Conservation (phyloP, 2,113 vertebrate genomes). For the Cryptotis parvus region DNA sequence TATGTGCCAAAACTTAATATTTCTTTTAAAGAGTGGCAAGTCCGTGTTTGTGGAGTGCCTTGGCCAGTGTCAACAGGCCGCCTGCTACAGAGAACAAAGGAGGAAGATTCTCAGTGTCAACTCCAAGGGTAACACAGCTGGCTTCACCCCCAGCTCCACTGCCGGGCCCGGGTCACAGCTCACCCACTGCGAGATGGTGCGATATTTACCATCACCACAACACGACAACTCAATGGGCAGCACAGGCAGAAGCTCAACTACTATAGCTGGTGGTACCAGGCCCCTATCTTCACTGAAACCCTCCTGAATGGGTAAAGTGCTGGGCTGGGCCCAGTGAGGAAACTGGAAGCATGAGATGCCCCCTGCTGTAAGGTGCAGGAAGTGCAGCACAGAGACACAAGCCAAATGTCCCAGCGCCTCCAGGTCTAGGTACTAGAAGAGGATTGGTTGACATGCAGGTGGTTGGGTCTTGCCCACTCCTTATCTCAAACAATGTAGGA, state of each 20-base stretch:
- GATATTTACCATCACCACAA: no score
- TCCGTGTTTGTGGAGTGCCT: background rate
- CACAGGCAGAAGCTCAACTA: background rate
- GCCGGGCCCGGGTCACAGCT: no score
- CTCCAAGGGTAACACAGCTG: background rate
- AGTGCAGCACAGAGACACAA: background rate
- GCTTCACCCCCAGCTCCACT: background rate
- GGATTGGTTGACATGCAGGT: no score
- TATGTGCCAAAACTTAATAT: no score
- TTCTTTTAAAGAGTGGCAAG: background rate
- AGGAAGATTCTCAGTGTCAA: fast-evolving
- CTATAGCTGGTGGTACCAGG: no score
- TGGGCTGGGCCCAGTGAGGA: no score
- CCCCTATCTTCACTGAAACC: background rate
- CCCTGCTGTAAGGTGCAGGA: background rate
- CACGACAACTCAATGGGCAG: no score
- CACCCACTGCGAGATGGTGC: no score
- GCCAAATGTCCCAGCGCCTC: background rate
- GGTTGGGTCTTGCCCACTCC: no score
- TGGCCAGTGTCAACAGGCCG: no score
- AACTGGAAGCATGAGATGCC: background rate
- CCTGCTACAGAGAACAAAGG: background rate
- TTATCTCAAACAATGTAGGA: background rate
- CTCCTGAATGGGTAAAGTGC: background rate
- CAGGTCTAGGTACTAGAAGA: background rate